Percentiles rank a stretch among this genome's conserved stretches.
phyloP scores from a whole-genome alignment of 2,888 invertebrate species.

The Lampropteryx suffumata region DNA sequence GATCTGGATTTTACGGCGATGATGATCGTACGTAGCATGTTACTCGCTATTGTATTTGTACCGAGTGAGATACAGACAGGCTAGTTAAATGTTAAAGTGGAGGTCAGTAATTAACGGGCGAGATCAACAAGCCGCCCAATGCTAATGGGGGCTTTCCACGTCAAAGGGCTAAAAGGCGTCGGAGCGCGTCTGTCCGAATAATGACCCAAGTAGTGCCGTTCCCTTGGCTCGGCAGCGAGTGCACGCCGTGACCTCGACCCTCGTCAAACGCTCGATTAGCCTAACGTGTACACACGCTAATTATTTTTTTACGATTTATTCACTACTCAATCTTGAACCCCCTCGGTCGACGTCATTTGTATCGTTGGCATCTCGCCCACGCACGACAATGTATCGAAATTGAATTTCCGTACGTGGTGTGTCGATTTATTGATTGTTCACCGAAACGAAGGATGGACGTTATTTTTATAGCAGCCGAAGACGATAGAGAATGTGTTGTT shows the following conservation, averaged over 20 bases:
- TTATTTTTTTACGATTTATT: constrained; percentile 63
- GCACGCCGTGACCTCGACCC: constrained; percentile 72
- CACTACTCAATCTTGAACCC: constrained; percentile 48
- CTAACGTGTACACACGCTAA: constrained; percentile 68
- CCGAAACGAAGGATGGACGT: constrained; percentile 46
- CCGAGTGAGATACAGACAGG: constrained; percentile 30
- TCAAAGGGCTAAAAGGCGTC: constrained; percentile 79
- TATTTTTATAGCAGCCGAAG: constrained; percentile 47
- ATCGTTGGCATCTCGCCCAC: constrained; percentile 60
- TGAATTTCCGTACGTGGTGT: constrained; percentile 57
- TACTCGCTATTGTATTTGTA: constrained; percentile 33
- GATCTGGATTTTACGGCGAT: constrained; percentile 40
- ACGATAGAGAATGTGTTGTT: constrained; percentile 36
- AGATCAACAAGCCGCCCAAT: constrained; percentile 78
- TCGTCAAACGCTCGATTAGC: constrained; percentile 80
- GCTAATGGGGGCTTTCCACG: constrained; percentile 79
- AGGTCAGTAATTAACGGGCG: constrained; percentile 77
- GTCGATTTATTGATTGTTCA: constrained; percentile 55
- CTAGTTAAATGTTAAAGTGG: constrained; percentile 61
- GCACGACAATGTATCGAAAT: constrained; percentile 55
- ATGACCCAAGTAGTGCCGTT: constrained; percentile 69
- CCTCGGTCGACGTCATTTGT: constrained; percentile 52
- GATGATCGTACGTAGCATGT: constrained; percentile 62
- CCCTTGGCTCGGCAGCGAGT: constrained; percentile 45
- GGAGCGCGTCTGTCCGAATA: constrained; percentile 78